Conservation (phyloP, 2,888 invertebrate species). For the Megalurothrips usitatus region DNA sequence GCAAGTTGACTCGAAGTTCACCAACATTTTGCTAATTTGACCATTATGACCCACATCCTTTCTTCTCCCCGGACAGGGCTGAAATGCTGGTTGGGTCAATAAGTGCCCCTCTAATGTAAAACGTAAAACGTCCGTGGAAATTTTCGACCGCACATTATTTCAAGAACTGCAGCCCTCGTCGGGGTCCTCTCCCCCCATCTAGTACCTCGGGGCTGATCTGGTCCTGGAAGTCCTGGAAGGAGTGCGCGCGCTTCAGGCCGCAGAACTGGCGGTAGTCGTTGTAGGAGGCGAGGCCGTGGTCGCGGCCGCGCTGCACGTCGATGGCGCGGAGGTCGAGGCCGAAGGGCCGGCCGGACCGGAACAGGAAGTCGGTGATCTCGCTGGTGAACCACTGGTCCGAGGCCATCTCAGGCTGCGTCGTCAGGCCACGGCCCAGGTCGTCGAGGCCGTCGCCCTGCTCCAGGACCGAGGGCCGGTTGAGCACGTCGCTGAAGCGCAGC, state of each 20-base stretch:
- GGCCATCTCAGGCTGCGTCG: constrained; percentile 69
- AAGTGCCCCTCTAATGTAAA: no score
- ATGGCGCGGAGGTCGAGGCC: constrained; percentile 75
- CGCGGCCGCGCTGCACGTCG: constrained; percentile 81
- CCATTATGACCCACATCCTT: no score
- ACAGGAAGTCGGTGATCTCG: constrained; percentile 66
- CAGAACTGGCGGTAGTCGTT: constrained; percentile 72
- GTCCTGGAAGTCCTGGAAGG: constrained; percentile 67
- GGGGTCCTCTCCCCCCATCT: background rate
- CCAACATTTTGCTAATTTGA: no score
- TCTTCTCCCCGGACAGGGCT: no score
- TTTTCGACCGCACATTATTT: no score
- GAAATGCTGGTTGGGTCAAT: no score
- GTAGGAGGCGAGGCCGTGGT: constrained; percentile 79
- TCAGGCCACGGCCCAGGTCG: constrained; percentile 67
- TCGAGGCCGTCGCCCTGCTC: constrained; percentile 64
- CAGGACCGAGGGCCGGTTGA: constrained; percentile 61
- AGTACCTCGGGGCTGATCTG: constrained; percentile 59
- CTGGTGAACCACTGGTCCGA: constrained; percentile 73
- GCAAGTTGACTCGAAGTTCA: no score
- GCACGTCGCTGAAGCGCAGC: constrained; percentile 66
- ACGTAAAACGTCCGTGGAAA: no score
- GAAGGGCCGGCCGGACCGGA: constrained; percentile 65
- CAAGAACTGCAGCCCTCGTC: no score
- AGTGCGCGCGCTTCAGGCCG: constrained; percentile 62